Conservation (phyloP, 2,113 vertebrate genomes). For the Otus sunia region DNA sequence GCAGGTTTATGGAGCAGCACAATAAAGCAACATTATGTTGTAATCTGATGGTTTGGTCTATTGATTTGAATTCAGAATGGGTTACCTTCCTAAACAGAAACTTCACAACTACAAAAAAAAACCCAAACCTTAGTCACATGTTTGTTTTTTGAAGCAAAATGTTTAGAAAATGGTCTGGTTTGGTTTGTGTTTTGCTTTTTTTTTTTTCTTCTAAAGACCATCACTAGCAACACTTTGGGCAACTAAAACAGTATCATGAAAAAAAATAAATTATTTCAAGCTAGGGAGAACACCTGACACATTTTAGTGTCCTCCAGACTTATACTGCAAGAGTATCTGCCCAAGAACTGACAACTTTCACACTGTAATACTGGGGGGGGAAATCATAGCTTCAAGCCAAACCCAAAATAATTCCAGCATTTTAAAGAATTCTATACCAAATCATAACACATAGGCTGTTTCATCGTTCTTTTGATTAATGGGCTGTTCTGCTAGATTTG, state of each 20-base stretch:
- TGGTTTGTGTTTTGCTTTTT: not conserved
- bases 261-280: not conserved
- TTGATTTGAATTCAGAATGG: slow-evolving; percentile 33
- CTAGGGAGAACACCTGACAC: not conserved
- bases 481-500: not conserved
- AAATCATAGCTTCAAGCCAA: not conserved
- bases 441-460: not conserved
- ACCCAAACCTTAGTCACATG: not conserved
- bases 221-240: not conserved
- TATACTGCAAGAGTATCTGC: not conserved
- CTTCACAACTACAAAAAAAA: not conserved
- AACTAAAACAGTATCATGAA: not conserved
- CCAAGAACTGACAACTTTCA: not conserved
- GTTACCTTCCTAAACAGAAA: slow-evolving; percentile 9
- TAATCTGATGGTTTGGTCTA: slow-evolving; percentile 51
- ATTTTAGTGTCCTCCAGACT: not conserved
- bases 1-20: slow-evolving; percentile 64
- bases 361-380: not conserved
- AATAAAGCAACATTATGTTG: slow-evolving; percentile 21
- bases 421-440: not conserved
- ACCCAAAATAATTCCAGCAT: not conserved
- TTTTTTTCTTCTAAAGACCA: not conserved
- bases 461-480: not conserved
- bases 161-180: not conserved
- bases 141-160: not conserved